Conservation (phyloP, 1,140 invertebrate genomes). For the Myzus persicae region DNA sequence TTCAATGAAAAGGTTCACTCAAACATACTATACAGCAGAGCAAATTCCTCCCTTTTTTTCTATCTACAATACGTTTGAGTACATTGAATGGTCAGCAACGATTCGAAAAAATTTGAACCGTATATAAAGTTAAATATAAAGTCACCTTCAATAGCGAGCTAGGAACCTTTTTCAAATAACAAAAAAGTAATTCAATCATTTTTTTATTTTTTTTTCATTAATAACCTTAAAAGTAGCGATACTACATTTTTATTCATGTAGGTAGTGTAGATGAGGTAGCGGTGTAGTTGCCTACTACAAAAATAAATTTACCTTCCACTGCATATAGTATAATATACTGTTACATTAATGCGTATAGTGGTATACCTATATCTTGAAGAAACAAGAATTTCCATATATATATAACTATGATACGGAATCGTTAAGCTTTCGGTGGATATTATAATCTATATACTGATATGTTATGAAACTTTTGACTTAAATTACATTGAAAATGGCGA, state of each 20-base stretch:
- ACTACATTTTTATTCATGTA: background rate
- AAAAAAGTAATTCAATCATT: background rate
- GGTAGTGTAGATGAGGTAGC: background rate
- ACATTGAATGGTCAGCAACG: background rate
- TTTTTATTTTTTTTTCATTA: background rate
- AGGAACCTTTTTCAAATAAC: background rate
- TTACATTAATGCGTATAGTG: background rate
- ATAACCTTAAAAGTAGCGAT: background rate
- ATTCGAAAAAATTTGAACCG: background rate
- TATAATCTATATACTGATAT: background rate
- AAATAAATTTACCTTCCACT: background rate
- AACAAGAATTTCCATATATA: background rate
- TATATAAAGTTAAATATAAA: background rate
- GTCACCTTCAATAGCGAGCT: background rate
- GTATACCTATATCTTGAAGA: background rate
- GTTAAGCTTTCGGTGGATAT: background rate
- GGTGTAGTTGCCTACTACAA: background rate
- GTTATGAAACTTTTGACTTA: conserved; percentile 21
- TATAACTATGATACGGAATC: background rate
- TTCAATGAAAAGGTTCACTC: background rate
- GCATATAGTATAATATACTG: background rate
- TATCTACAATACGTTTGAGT: background rate
- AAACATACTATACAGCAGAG: too few relatives aligned
- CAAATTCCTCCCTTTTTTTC: background rate
- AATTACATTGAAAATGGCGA: background rate